phyloP scores from a whole-genome alignment of 2,797 vertebrate genomes.

The Pseudomugil tenellus region DNA sequence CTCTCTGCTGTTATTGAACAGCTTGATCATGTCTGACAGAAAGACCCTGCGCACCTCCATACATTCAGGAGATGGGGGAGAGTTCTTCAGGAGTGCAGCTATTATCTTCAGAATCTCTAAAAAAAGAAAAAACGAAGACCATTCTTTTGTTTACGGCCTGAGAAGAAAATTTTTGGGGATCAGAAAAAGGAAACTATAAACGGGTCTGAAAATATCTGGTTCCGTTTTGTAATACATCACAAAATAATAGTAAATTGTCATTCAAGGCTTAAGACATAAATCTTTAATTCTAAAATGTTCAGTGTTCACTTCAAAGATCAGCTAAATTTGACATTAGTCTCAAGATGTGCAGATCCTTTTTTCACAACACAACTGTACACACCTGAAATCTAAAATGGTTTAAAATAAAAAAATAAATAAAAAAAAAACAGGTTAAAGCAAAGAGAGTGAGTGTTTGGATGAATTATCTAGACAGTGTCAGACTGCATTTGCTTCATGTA shows the following conservation, averaged over 20 bases:
- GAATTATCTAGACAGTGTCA: slow-evolving; percentile 85
- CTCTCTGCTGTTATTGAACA: slow-evolving; percentile 98
- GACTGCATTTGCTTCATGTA: slow-evolving; percentile 77
- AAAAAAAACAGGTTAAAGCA: slow-evolving; percentile 68
- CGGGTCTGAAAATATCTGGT: slow-evolving; percentile 4
- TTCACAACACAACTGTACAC: slow-evolving; percentile 56
- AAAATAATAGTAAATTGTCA: slow-evolving; percentile 11
- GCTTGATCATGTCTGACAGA: slow-evolving; percentile 99
- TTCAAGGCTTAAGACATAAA: slow-evolving; percentile 28
- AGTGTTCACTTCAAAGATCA: slow-evolving; percentile 43
- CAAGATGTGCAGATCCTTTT: slow-evolving; percentile 71
- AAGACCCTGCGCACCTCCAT: slow-evolving; percentile 95
- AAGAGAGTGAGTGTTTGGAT: slow-evolving; percentile 83
- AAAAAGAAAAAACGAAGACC: slow-evolving; percentile 34
- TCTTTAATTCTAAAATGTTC: slow-evolving; percentile 19
- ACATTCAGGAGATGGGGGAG: slow-evolving; percentile 85
- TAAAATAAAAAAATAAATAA: slow-evolving; percentile 60
- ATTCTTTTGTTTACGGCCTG: not conserved
- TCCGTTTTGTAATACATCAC: slow-evolving; percentile 21
- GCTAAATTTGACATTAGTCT: slow-evolving; percentile 53
- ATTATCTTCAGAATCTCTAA: slow-evolving; percentile 96
- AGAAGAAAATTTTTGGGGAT: not conserved
- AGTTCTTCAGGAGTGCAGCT: slow-evolving; percentile 90
- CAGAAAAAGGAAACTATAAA: not conserved
- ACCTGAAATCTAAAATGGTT: slow-evolving; percentile 60